phyloP scores from a whole-genome alignment of 1,140 invertebrate genomes.

The Archivesica marissinica region DNA sequence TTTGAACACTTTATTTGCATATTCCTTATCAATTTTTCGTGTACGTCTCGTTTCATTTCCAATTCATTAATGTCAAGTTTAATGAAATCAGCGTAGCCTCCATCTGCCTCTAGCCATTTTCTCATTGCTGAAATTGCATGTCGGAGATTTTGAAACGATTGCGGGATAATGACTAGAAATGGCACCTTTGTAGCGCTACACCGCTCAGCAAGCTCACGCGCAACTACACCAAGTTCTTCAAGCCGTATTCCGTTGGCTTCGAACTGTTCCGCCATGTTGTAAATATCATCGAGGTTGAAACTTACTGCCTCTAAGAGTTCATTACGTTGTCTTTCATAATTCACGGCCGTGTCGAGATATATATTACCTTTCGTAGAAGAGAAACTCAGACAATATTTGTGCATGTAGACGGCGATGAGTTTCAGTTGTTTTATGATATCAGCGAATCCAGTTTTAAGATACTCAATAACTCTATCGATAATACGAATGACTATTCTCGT shows the following conservation, averaged over 20 bases:
- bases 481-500: conserved; percentile 54
- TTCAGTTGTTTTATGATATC: conserved; percentile 63
- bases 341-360: conserved; percentile 72
- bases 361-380: conserved; percentile 61
- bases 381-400: conserved; percentile 74
- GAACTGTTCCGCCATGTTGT: conserved; percentile 68
- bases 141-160: conserved; percentile 72
- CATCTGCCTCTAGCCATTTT: conserved; percentile 74
- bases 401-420: conserved; percentile 66
- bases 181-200: conserved; percentile 65
- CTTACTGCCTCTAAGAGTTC: conserved; percentile 67
- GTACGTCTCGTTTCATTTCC: conserved; percentile 63
- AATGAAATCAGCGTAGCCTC: conserved; percentile 69
- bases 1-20: conserved; percentile 66
- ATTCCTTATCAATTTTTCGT: conserved; percentile 60
- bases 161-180: conserved; percentile 72
- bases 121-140: conserved; percentile 68
- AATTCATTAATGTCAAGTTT: conserved; percentile 71
- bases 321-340: conserved; percentile 73
- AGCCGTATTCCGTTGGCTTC: conserved; percentile 67
- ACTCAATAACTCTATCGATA: conserved; percentile 56
- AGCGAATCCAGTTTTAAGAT: conserved; percentile 66
- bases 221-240: conserved; percentile 66
- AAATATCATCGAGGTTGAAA: conserved; percentile 66
- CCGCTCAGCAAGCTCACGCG: conserved; percentile 66